Evolutionary conservation across 2,113 vertebrate genomes (phyloP).

Genomic region (Hippolais icterina): DNA sequence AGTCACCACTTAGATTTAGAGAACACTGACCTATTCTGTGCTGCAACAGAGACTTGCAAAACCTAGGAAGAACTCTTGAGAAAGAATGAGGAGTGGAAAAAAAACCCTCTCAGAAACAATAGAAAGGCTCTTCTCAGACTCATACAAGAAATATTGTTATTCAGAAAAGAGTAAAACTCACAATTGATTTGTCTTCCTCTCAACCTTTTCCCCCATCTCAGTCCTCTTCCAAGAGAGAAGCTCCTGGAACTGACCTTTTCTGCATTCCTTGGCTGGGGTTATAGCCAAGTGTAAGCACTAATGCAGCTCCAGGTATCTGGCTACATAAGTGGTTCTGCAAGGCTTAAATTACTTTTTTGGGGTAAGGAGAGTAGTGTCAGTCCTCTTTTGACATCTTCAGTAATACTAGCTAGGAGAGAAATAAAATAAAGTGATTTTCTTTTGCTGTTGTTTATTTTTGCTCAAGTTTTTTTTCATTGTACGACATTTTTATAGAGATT

Average conservation of each 20-base stretch:
- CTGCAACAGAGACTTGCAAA: neutral
- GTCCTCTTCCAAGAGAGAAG: neutral
- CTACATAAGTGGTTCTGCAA: neutral
- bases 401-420: neutral
- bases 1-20: constrained; percentile 73
- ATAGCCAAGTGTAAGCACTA: neutral
- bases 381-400: neutral
- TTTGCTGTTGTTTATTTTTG: neutral
- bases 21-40: constrained; percentile 43
- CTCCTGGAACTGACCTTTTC: neutral
- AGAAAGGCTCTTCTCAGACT: neutral
- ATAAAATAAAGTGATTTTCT: neutral
- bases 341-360: neutral
- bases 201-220: neutral
- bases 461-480: neutral
- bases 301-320: neutral
- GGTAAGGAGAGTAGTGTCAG: neutral
- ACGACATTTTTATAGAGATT: neutral
- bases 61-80: neutral
- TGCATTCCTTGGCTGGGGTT: neutral
- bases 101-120: neutral
- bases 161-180: neutral
- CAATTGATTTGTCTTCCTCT: neutral
- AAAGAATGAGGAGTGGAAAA: neutral
- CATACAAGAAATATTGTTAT: neutral